Conservation (phyloP, 53 echinoderm and acorn worm genomes). For the Temnopleurus reevesii region DNA sequence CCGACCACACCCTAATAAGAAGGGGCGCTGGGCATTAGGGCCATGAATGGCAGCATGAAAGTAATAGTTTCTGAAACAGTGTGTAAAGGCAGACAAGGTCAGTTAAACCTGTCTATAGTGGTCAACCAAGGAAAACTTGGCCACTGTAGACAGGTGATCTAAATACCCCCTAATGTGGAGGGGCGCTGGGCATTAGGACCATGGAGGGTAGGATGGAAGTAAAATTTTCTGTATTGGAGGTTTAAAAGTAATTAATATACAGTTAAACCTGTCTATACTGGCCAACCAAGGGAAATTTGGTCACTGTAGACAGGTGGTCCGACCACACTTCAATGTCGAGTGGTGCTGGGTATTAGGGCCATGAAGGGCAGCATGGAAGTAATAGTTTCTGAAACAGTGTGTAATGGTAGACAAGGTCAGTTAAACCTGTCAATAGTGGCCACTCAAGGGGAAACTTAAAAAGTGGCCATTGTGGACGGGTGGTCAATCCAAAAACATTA, state of each 20-base stretch:
- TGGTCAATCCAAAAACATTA: slow-evolving; percentile 93
- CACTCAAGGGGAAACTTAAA: slow-evolving; percentile 95
- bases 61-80: slow-evolving; percentile 94
- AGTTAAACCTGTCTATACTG: too few relatives aligned
- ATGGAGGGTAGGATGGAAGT: slow-evolving; percentile 66
- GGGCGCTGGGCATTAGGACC: slow-evolving; percentile 64
- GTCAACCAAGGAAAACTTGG: slow-evolving; percentile 94
- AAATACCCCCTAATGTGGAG: slow-evolving; percentile 84
- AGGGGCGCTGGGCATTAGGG: slow-evolving; percentile 59
- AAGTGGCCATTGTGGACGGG: too few relatives aligned
- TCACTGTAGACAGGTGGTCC: too few relatives aligned
- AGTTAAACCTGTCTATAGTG: too few relatives aligned
- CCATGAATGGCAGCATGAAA: slow-evolving; percentile 69
- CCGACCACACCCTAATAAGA: slow-evolving; percentile 90
- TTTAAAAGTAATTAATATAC: too few relatives aligned
- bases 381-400: slow-evolving; percentile 97
- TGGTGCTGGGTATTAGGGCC: slow-evolving; percentile 62
- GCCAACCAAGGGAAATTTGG: slow-evolving; percentile 95
- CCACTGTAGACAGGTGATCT: too few relatives aligned
- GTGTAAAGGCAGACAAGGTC: too few relatives aligned
- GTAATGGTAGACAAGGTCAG: too few relatives aligned
- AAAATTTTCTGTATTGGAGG: slow-evolving; percentile 96
- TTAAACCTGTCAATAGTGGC: too few relatives aligned
- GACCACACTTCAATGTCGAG: slow-evolving; percentile 84
- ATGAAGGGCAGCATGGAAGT: slow-evolving; percentile 67